Conservation (phyloP, 2,888 invertebrate species). For the Phorcus lineatus region DNA sequence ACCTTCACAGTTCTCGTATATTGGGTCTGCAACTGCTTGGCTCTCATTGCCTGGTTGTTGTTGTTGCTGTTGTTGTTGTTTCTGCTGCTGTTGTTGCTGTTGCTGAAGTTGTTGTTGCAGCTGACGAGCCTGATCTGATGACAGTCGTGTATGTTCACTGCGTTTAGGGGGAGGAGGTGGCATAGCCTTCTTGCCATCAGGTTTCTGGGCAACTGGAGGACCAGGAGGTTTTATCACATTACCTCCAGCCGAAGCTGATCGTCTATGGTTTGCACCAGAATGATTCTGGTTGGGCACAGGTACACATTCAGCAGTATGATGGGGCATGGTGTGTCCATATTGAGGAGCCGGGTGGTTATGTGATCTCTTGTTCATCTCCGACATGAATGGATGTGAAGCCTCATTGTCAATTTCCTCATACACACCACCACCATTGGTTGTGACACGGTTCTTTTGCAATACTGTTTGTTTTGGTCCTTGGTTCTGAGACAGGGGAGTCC, state of each 20-base stretch:
- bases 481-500: constrained; percentile 34
- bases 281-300: constrained; percentile 20
- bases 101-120: constrained; percentile 25
- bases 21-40: constrained; percentile 44
- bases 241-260: constrained; percentile 43
- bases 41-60: constrained; percentile 43
- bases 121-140: constrained; percentile 42
- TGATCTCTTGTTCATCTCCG: constrained; percentile 51
- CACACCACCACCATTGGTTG: constrained; percentile 27
- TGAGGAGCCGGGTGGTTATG: constrained; percentile 30
- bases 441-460: constrained; percentile 18
- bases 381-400: constrained; percentile 56
- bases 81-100: constrained; percentile 26
- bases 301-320: constrained; percentile 20
- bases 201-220: constrained; percentile 30
- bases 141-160: constrained; percentile 64
- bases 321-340: constrained; percentile 21
- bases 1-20: constrained; percentile 65
- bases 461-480: constrained; percentile 46
- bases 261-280: constrained; percentile 35
- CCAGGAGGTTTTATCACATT: constrained; percentile 28
- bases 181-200: constrained; percentile 39
- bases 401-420: constrained; percentile 28
- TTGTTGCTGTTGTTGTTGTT: constrained; percentile 26
- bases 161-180: constrained; percentile 69